Percentiles rank a stretch among this genome's conserved stretches.
These are phyloP conservation scores for Ooceraea biroi DNA, from an alignment of 1,140 invertebrate species.

Conservation along the genomic window DNA sequence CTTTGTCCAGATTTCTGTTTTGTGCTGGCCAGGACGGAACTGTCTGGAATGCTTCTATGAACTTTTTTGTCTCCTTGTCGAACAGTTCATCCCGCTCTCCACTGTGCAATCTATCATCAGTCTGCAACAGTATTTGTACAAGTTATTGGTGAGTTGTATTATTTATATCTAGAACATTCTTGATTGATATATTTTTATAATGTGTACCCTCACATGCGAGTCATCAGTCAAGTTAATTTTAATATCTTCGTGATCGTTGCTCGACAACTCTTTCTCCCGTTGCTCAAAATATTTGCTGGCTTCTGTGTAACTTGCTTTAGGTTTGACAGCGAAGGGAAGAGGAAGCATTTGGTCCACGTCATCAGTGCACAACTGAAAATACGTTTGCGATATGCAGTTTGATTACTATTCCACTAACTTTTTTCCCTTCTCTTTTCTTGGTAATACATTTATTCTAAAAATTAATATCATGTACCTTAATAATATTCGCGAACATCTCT, in stretches of 20 bases:
- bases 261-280: conserved; percentile 23
- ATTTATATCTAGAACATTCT: background rate
- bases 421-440: background rate
- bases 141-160: conserved; percentile 1
- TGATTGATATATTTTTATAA: no score
- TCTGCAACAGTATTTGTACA: conserved; percentile 43
- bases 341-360: conserved; percentile 9
- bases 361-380: conserved; percentile 32
- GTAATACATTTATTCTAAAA: conserved; percentile 5
- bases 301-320: conserved; percentile 60
- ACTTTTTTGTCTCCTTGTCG: conserved; percentile 33
- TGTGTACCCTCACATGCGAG: background rate
- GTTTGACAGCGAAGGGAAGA: background rate
- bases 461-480: conserved; percentile 11
- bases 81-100: conserved; percentile 21
- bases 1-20: background rate
- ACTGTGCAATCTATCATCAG: background rate
- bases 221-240: background rate
- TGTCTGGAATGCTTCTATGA: conserved; percentile 55
- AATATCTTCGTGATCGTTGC: conserved; percentile 9
- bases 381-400: background rate
- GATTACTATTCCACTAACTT: conserved; percentile 9
- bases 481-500: conserved; percentile 35
- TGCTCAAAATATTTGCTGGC: conserved; percentile 61
- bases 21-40: conserved; percentile 32